phyloP scores from a whole-genome alignment of 1,140 invertebrate genomes.

The Chironomus striatipennis region DNA sequence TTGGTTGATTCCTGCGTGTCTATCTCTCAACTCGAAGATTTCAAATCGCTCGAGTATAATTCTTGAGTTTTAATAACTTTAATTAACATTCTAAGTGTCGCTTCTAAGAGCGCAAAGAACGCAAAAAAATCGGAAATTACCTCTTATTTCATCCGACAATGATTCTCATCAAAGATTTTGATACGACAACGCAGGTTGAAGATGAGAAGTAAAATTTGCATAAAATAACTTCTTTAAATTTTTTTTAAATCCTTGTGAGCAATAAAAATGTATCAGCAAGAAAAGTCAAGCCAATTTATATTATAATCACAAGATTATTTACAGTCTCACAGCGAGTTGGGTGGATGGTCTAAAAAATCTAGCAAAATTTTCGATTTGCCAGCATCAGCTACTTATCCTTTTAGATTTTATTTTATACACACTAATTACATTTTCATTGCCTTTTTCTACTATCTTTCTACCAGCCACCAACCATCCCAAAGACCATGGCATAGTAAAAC shows the following conservation, averaged over 20 bases:
- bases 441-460: background rate
- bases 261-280: background rate
- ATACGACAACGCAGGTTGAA: background rate
- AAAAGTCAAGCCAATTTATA: constrained; percentile 9
- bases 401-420: background rate
- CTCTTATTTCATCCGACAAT: constrained; percentile 7
- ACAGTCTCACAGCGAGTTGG: background rate
- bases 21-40: background rate
- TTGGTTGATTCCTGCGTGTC: background rate
- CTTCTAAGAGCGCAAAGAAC: background rate
- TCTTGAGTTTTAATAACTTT: constrained; percentile 6
- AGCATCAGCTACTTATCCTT: constrained; percentile 19
- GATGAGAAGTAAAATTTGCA: background rate
- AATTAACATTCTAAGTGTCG: constrained; percentile 13
- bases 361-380: constrained; percentile 1
- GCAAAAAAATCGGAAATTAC: constrained; percentile 15
- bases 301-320: constrained; percentile 23
- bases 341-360: background rate
- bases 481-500: background rate
- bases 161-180: constrained; percentile 11
- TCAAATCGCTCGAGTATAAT: background rate
- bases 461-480: background rate
- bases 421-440: constrained; percentile 20
- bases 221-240: constrained; percentile 1
- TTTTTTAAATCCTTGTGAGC: constrained; percentile 3